These are phyloP conservation scores for Hemithea aestivaria DNA, from an alignment of 2,888 invertebrate species.

Conservation along the genomic window DNA sequence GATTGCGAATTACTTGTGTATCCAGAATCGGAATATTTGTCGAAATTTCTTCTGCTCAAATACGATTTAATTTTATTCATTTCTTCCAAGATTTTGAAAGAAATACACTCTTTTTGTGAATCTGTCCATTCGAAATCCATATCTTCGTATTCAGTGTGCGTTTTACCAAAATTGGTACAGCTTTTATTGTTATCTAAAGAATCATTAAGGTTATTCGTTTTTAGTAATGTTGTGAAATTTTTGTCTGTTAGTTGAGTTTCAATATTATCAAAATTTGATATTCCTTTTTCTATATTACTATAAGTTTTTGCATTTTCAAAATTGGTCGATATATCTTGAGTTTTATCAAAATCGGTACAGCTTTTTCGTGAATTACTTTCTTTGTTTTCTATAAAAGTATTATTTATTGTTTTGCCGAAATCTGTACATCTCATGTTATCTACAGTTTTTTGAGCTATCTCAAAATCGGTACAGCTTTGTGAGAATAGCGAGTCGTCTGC, in stretches of 20 bases:
- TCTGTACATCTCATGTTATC: not conserved
- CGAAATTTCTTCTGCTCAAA: slow-evolving; percentile 34
- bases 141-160: not conserved
- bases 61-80: slow-evolving; percentile 51
- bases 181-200: not conserved
- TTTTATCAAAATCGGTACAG: slow-evolving; percentile 12
- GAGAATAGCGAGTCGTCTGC: not conserved
- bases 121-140: slow-evolving; percentile 22
- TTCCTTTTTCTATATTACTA: no score
- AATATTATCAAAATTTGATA: no score
- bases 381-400: slow-evolving; percentile 1
- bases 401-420: not conserved
- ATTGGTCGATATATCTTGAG: no score
- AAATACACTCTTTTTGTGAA: slow-evolving; percentile 38
- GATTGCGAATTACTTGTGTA: slow-evolving; percentile 53
- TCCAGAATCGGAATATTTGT: slow-evolving; percentile 43
- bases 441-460: not conserved
- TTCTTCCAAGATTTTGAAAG: slow-evolving; percentile 63
- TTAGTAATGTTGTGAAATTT: no score
- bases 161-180: slow-evolving; percentile 8
- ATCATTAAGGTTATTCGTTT: no score
- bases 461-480: not conserved
- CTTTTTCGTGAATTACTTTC: not conserved
- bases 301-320: no score
- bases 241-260: no score